These are phyloP conservation scores for Fistularia tabacaria DNA, from an alignment of 2,797 vertebrate species.

Conservation along the genomic window DNA sequence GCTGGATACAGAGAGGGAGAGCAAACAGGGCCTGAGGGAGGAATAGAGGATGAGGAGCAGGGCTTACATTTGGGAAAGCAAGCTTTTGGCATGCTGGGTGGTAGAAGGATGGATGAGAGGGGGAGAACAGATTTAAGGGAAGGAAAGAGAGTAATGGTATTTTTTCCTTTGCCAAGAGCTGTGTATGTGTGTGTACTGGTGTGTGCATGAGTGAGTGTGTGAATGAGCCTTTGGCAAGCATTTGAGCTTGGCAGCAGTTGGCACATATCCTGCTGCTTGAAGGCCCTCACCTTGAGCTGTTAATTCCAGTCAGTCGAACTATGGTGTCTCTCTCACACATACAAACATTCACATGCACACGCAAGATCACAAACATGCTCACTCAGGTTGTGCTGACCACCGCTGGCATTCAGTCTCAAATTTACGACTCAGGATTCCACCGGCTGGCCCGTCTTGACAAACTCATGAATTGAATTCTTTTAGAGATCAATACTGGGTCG, in stretches of 20 bases:
- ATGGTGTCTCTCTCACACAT: conserved; percentile 3
- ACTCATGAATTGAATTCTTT: too few relatives aligned
- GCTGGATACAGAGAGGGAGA: conserved; percentile 22
- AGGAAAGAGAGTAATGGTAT: conserved; percentile 15
- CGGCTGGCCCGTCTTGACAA: too few relatives aligned
- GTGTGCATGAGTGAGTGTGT: conserved; percentile 2
- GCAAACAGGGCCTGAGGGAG: conserved; percentile 12
- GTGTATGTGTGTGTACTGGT: background rate
- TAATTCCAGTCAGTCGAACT: conserved; percentile 27
- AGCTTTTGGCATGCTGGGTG: conserved; percentile 36
- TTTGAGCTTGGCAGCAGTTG: conserved; percentile 14
- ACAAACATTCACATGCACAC: background rate
- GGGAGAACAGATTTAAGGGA: background rate
- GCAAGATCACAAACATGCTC: too few relatives aligned
- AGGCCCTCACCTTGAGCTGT: conserved; percentile 30
- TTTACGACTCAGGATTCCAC: too few relatives aligned
- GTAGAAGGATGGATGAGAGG: conserved; percentile 3
- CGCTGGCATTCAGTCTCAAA: too few relatives aligned
- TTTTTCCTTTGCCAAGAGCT: conserved; percentile 21
- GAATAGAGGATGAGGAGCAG: conserved; percentile 3
- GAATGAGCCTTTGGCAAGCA: conserved; percentile 27
- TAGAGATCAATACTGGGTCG: too few relatives aligned
- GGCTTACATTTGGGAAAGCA: conserved; percentile 22
- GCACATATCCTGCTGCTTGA: conserved; percentile 10
- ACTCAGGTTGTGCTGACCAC: too few relatives aligned